Percentiles rank a stretch among this genome's conserved stretches.
phyloP scores from a whole-genome alignment of 2,113 vertebrate genomes.

The Parus major region DNA sequence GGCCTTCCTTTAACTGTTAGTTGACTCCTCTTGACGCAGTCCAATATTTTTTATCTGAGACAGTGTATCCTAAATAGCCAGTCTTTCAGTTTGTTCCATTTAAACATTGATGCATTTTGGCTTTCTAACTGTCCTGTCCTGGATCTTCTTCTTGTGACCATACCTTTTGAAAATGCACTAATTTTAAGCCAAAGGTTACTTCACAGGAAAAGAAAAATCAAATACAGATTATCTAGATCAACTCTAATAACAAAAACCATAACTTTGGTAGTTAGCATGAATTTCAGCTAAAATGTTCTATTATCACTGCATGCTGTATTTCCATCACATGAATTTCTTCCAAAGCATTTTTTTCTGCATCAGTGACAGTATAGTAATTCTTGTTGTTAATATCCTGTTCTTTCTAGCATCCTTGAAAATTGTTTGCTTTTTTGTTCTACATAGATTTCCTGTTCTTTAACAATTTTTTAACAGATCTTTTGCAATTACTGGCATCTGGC shows the following conservation, averaged over 20 bases:
- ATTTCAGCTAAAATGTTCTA: background rate
- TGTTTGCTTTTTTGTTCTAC: background rate
- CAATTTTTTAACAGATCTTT: background rate
- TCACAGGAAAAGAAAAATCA: background rate
- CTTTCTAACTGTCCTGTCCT: background rate
- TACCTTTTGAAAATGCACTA: background rate
- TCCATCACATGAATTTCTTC: background rate
- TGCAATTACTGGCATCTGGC: background rate
- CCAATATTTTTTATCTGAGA: background rate
- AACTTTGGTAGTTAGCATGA: background rate
- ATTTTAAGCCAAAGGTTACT: background rate
- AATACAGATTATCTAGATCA: background rate
- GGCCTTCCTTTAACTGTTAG: conserved; percentile 37
- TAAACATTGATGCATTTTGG: background rate
- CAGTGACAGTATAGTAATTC: background rate
- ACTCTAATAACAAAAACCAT: accelerated
- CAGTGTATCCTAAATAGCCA: background rate
- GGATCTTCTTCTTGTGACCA: background rate
- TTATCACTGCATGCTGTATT: background rate
- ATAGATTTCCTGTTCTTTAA: background rate
- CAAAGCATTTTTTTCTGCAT: background rate
- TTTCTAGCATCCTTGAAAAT: background rate
- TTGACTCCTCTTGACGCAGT: background rate
- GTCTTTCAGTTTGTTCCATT: background rate
- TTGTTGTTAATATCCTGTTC: background rate